These are phyloP conservation scores for Heliconius hermathena DNA, from an alignment of 1,140 invertebrate species.

Conservation along the genomic window DNA sequence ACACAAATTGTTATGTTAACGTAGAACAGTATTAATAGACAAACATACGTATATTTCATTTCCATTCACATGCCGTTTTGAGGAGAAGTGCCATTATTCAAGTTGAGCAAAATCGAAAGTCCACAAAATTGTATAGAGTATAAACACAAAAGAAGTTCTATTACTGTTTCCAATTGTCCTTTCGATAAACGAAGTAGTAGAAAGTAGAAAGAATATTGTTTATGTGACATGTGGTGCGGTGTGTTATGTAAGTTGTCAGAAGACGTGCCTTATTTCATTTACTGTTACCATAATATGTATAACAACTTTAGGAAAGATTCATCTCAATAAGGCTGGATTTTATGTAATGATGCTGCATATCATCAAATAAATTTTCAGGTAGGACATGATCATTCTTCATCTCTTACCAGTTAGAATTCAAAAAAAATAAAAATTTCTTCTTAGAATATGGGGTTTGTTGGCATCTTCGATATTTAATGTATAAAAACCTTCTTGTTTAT, in stretches of 20 bases:
- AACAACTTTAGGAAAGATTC: too few relatives aligned
- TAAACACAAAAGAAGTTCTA: slow-evolving; percentile 36
- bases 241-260: slow-evolving; percentile 29
- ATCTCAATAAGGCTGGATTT: too few relatives aligned
- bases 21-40: neutral
- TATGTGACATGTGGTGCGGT: slow-evolving; percentile 28
- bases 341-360: too few relatives aligned
- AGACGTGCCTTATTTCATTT: slow-evolving; percentile 12
- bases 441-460: too few relatives aligned
- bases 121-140: slow-evolving; percentile 34
- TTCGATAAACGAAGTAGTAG: slow-evolving; percentile 27
- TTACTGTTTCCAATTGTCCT: slow-evolving; percentile 32
- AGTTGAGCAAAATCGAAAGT: slow-evolving; percentile 51
- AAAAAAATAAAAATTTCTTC: too few relatives aligned
- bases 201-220: slow-evolving; percentile 36
- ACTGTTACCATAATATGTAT: neutral
- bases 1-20: neutral
- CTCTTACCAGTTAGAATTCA: too few relatives aligned
- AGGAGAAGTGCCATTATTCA: slow-evolving; percentile 49
- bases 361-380: too few relatives aligned
- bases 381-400: too few relatives aligned
- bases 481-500: too few relatives aligned
- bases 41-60: slow-evolving; percentile 27
- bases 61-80: slow-evolving; percentile 49
- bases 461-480: too few relatives aligned